These are phyloP conservation scores for Hippolais icterina DNA, from an alignment of 2,113 vertebrate species.

Conservation along the genomic window DNA sequence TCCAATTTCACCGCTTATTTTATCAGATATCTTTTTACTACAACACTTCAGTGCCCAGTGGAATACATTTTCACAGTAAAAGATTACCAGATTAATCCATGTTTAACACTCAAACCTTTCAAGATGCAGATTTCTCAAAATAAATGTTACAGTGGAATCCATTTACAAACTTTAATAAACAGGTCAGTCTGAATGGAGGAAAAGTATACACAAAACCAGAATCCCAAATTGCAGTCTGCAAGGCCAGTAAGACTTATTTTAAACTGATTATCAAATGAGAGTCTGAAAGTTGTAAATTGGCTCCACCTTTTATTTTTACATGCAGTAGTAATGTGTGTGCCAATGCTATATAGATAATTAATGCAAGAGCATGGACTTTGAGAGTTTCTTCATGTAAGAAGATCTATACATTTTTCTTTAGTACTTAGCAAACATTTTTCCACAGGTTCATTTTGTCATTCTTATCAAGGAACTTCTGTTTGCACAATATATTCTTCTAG, in stretches of 20 bases:
- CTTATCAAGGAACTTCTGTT: background rate
- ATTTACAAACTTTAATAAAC: background rate
- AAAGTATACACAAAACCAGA: background rate
- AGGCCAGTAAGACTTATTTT: background rate
- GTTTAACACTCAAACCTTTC: conserved; percentile 5
- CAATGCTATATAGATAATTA: background rate
- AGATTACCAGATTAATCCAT: background rate
- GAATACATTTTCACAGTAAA: conserved; percentile 11
- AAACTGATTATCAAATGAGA: background rate
- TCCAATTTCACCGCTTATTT: background rate
- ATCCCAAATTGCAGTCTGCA: background rate
- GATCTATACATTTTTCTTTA: background rate
- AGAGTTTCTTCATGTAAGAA: background rate
- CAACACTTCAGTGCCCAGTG: background rate
- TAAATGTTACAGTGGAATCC: background rate
- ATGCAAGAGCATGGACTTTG: background rate
- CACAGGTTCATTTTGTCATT: background rate
- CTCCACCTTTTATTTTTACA: background rate
- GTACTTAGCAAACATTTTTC: background rate
- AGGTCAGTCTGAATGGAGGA: background rate
- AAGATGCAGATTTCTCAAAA: conserved; percentile 7
- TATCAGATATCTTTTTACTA: background rate
- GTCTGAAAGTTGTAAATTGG: background rate
- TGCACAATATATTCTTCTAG: background rate
- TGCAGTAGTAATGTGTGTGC: background rate